Base-by-base conservation (phyloP, 35 echinoderm and acorn worm genomes). In the Amphiura filiformis region DNA sequence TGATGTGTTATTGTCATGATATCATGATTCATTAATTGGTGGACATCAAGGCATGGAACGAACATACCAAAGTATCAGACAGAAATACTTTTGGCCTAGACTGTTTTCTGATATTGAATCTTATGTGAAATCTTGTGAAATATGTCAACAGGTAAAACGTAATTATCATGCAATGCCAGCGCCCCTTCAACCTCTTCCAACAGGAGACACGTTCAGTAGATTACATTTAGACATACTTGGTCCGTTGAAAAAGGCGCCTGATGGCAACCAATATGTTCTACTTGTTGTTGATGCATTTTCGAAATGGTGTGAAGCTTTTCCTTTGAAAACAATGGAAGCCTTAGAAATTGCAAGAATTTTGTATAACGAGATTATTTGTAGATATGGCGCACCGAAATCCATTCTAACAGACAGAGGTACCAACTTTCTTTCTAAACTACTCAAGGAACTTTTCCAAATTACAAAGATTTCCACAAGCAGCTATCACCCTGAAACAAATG, bases 401-500 rank as follows among this genome's bases (percentile, higher is more conserved):
- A n/a, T n/a, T n/a, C n/a, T n/a, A n/a, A n/a, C n/a, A n/a, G n/a
- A n/a, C n/a, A n/a, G n/a, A n/a, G n/a, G 89, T 0, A 38, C 84
- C 14, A 77, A 80, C 38, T 91, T 91, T 37, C 31, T 86, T 1
- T 85, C 83, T 7, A 80, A 86, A 39, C 32, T 91, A 0, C 65
- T 91, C 17, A 30, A 41, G 41, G 82, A 84, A 30, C 42, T 91
- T 18, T 91, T 91, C 44, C 76, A 42, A 56, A 77, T 91, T 7
- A 86, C 84, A 35, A 84, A 61, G 39, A 40, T 86, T 39, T 39
- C 39, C 76, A 91, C 82, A 22, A 91, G 89, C 35, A 42, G 82
- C 17, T 91, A 91, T 31, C 89, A 91, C 31, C 89, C 83, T 34
- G 82, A 91, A 79, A 91, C 89, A 35, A 91, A 91, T 81, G 84